Evolutionary conservation across 2,113 vertebrate genomes (phyloP).

Genomic region (Riparia riparia): DNA sequence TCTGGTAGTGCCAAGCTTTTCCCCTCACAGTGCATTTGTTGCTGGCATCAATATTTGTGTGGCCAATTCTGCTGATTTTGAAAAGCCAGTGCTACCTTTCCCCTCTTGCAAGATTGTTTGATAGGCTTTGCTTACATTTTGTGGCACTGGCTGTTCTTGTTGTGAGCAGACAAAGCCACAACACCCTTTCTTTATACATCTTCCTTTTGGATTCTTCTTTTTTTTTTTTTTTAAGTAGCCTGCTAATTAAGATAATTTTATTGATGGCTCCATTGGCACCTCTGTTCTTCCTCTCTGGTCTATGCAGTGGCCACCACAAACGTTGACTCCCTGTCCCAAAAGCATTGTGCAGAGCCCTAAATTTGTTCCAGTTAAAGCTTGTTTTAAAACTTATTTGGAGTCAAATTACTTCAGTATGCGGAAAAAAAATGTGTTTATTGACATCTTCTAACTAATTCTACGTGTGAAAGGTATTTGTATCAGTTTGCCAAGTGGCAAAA

Average conservation of each 20-base stretch:
- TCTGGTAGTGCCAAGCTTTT: neutral
- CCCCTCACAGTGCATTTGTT: neutral
- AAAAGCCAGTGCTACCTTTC: neutral
- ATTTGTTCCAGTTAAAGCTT: conserved; percentile 23
- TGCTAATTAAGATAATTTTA: neutral
- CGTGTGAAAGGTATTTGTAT: neutral
- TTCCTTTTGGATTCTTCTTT: neutral
- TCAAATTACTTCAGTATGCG: neutral
- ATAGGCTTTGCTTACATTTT: neutral
- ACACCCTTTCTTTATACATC: neutral
- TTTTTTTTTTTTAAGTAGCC: neutral
- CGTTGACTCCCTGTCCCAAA: neutral
- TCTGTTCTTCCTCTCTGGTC: neutral
- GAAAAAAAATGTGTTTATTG: conserved; percentile 23
- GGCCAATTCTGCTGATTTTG: neutral
- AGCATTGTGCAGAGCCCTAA: neutral
- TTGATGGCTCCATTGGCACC: neutral
- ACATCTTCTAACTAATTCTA: neutral
- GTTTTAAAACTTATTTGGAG: neutral
- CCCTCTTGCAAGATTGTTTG: neutral
- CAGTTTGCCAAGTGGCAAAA: neutral
- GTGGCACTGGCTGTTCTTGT: neutral
- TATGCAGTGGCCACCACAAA: neutral
- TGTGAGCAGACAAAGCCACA: neutral
- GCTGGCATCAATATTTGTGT: neutral